These are phyloP conservation scores for Phylloscopus trochilus DNA, from an alignment of 2,113 vertebrate species.

Conservation along the genomic window DNA sequence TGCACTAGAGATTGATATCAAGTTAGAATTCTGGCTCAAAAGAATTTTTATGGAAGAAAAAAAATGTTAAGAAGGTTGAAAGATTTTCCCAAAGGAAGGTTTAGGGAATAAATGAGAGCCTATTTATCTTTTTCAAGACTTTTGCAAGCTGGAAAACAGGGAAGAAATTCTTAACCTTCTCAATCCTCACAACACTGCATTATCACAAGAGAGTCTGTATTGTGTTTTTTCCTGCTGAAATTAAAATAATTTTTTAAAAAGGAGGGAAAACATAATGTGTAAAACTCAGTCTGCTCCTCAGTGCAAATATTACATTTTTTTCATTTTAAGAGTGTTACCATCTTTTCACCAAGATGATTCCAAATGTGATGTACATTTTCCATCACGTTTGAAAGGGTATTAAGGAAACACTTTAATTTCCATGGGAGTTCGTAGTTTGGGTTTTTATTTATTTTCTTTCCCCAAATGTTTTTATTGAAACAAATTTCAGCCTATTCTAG, in stretches of 20 bases:
- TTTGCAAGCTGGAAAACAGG: neutral
- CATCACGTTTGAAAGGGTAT: neutral
- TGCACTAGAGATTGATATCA: neutral
- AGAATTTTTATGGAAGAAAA: neutral
- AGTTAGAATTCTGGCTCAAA: neutral
- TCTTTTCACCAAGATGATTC: neutral
- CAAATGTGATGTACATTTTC: neutral
- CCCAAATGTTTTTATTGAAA: neutral
- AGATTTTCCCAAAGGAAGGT: neutral
- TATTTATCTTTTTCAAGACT: neutral
- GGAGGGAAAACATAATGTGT: neutral
- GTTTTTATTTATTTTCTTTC: neutral
- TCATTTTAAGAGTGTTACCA: neutral
- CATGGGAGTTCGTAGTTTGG: neutral
- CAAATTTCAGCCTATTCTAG: conserved; percentile 3
- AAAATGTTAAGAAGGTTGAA: neutral
- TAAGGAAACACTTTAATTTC: neutral
- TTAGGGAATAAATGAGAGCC: neutral
- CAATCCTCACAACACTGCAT: neutral
- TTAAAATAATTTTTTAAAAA: neutral
- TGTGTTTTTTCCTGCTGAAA: neutral
- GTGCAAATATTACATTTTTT: neutral
- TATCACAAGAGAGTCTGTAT: neutral
- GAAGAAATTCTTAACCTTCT: neutral
- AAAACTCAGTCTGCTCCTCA: neutral